A percentile compares a stretch with the other conserved stretches of the same genome.
Conservation (phyloP, 1,140 invertebrate genomes). For the Lordiphosa collinella region DNA sequence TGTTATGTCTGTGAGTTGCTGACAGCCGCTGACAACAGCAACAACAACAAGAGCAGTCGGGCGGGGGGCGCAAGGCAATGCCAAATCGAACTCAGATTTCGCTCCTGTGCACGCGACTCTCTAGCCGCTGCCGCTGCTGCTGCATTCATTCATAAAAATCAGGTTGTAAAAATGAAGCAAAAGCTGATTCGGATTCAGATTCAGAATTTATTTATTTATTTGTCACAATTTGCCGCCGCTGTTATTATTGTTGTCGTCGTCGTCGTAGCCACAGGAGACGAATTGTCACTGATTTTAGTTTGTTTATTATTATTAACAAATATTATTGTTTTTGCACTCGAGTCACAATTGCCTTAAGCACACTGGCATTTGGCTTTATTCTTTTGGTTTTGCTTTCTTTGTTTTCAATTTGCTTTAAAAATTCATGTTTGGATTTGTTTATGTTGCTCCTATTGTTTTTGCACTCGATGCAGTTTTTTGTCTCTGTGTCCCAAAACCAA, state of each 20-base stretch:
- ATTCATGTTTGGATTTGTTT: background rate
- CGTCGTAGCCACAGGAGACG: slow-evolving; percentile 33
- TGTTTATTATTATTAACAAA: slow-evolving; percentile 12
- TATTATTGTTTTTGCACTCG: slow-evolving; percentile 32
- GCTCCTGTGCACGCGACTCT: slow-evolving; percentile 68
- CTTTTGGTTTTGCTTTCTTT: background rate
- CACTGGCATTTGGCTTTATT: too few species aligned
- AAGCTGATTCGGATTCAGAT: too few species aligned
- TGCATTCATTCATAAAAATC: slow-evolving; percentile 78
- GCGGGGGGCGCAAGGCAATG: background rate
- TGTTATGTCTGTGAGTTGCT: background rate
- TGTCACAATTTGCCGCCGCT: slow-evolving; percentile 12
- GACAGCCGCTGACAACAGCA: slow-evolving; percentile 41
- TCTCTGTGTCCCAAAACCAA: slow-evolving; percentile 49
- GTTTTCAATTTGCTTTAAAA: slow-evolving; percentile 2
- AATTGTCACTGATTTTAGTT: slow-evolving; percentile 45
- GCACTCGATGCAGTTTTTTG: slow-evolving; percentile 1
- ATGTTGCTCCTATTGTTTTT: slow-evolving; percentile 2
- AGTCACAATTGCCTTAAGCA: slow-evolving; percentile 18
- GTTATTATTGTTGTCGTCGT: slow-evolving; percentile 12
- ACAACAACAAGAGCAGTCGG: too few species aligned
- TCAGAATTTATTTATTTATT: slow-evolving; percentile 59
- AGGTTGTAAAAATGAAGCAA: slow-evolving; percentile 55
- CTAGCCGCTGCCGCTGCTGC: slow-evolving; percentile 18
- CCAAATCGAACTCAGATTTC: slow-evolving; percentile 23